Percentiles rank a stretch among this genome's conserved stretches.
These are phyloP conservation scores for Pangasianodon gigas DNA, from an alignment of 2,113 vertebrate genomes.

Conservation along the genomic window DNA sequence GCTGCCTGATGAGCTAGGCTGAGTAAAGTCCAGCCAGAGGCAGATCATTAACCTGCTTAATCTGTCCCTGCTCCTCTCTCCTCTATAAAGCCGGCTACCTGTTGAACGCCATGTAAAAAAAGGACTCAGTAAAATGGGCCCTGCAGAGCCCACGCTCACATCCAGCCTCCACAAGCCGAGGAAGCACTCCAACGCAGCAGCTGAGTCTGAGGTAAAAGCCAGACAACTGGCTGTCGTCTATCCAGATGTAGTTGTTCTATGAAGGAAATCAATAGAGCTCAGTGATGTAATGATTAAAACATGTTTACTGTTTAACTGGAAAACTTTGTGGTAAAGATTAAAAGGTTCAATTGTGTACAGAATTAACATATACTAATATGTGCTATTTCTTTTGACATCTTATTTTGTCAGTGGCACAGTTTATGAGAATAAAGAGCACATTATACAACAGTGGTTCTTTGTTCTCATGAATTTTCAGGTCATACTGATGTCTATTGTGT, in stretches of 20 bases:
- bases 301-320: neutral
- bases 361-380: neutral
- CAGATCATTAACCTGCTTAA: conserved; percentile 63
- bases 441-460: neutral
- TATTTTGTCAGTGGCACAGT: neutral
- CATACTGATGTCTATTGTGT: neutral
- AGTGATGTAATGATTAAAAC: neutral
- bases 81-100: conserved; percentile 40
- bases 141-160: conserved; percentile 22
- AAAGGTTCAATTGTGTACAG: neutral
- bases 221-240: neutral
- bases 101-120: conserved; percentile 6
- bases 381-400: neutral
- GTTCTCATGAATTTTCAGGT: neutral
- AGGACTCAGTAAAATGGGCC: conserved; percentile 31
- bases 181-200: conserved; percentile 20
- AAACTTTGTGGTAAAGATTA: neutral
- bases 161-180: conserved; percentile 24
- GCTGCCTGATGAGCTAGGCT: conserved; percentile 43
- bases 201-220: conserved; percentile 46
- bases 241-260: neutral
- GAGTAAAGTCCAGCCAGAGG: conserved; percentile 59
- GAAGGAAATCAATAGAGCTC: neutral
- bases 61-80: conserved; percentile 39
- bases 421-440: neutral